phyloP scores from a whole-genome alignment of 2,113 vertebrate species.

The Coryphaenoides rupestris region DNA sequence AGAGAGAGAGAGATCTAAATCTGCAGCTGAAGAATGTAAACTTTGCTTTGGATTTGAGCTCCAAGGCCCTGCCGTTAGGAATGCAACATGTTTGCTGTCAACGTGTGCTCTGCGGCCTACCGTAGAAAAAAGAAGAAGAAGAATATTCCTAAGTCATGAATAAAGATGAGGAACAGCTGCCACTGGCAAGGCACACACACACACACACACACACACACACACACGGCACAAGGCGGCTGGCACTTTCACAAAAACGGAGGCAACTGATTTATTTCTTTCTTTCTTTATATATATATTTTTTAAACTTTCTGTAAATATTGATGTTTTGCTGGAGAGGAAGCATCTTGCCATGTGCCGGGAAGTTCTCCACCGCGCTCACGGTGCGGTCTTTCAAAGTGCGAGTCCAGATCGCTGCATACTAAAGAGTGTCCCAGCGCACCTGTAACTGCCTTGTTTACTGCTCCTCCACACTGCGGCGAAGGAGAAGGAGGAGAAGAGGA shows the following conservation, averaged over 20 bases:
- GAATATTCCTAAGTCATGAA: slow-evolving; percentile 62
- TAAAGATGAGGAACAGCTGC: slow-evolving; percentile 65
- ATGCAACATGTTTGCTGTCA: slow-evolving; percentile 55
- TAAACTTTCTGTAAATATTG: slow-evolving; percentile 65
- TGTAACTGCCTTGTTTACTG: neutral
- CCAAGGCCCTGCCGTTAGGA: slow-evolving; percentile 43
- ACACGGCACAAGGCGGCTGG: slow-evolving; percentile 38
- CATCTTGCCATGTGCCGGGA: slow-evolving; percentile 51
- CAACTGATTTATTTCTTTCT: slow-evolving; percentile 14
- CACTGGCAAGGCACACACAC: slow-evolving; percentile 20
- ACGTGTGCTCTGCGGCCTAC: slow-evolving; percentile 46
- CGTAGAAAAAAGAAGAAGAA: slow-evolving; percentile 39
- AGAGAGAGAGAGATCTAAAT: slow-evolving; percentile 49
- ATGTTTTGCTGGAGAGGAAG: slow-evolving; percentile 67
- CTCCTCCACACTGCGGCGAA: neutral
- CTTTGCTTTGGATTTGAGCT: slow-evolving; percentile 64
- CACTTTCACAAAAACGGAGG: slow-evolving; percentile 51
- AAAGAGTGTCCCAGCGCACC: slow-evolving; percentile 17
- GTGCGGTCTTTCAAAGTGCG: slow-evolving; percentile 36
- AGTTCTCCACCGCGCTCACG: slow-evolving; percentile 44
- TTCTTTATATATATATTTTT: slow-evolving; percentile 34
- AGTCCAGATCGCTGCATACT: neutral
- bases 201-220: slow-evolving; percentile 9
- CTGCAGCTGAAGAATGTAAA: slow-evolving; percentile 59
- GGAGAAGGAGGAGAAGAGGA: slow-evolving; percentile 11